Percentiles rank a stretch among this genome's conserved stretches.
Evolutionary conservation across 2,113 vertebrate genomes (phyloP).

Genomic region (Meriones unguiculatus): DNA sequence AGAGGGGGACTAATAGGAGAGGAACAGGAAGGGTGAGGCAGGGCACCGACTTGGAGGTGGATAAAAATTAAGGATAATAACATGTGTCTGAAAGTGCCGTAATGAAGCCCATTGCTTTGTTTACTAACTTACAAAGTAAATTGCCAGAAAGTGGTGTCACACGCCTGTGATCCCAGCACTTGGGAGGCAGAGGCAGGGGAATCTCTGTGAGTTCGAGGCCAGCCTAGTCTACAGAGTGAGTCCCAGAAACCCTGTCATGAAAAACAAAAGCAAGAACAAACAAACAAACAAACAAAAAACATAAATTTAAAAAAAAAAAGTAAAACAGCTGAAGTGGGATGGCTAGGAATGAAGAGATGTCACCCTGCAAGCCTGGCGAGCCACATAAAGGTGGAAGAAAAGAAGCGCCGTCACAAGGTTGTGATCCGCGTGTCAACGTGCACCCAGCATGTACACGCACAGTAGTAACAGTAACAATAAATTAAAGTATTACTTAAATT

Average conservation of each 20-base stretch:
- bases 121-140: neutral
- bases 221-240: neutral
- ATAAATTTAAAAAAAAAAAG: neutral
- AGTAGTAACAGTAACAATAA: neutral
- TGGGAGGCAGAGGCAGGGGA: neutral
- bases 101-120: neutral
- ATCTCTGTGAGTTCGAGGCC: neutral
- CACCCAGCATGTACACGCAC: neutral
- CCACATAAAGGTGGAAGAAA: neutral
- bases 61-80: neutral
- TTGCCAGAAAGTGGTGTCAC: neutral
- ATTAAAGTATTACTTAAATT: neutral
- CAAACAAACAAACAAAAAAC: neutral
- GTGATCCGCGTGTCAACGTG: neutral
- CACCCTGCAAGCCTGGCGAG: neutral
- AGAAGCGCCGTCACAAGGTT: neutral
- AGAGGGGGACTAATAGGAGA: neutral
- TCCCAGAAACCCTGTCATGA: neutral
- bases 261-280: neutral
- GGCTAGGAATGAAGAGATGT: neutral
- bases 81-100: neutral
- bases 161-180: neutral
- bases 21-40: neutral
- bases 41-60: neutral
- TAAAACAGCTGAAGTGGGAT: too few species aligned